Base-by-base conservation (phyloP, 2,797 vertebrate species). In the Danio tinwini region DNA sequence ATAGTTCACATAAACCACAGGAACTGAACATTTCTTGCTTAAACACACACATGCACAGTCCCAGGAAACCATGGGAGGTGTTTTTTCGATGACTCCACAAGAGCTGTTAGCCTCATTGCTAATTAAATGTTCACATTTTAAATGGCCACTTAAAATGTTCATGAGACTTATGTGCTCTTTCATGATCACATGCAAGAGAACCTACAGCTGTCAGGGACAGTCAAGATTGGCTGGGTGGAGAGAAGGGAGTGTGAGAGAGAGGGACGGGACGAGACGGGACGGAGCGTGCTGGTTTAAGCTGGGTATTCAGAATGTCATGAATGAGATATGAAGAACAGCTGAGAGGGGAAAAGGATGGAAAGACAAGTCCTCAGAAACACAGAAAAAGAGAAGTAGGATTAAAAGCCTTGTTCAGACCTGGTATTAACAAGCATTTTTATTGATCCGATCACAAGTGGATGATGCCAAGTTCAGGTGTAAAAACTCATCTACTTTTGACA, bases 301-400 rank as follows among this genome's bases (percentile, higher is more conserved):
- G 71, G 40, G 55, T 52, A 74, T 75, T 63, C 78, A 83, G 73
- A 74, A 55, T 71, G 69, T 77, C 50, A 84, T 71, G 72, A 81
- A 70, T 76, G 81, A 86, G 77, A 84, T 77, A 75, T 81, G 69
- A 56, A 74, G 68, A 74, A 86, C 85, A 87, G 87, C 86, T 87
- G 86, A 84, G 56, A 49, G 83, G 3, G 0, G 2, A 0, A 12
- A 53, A 81, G 42, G 53, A 76, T 19, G 12, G 50, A 70, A 73
- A 49, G 50, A 78, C 56, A 80, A 39, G 49, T 53, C 58, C 7
- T 29, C 14, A 59, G 21, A 19, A 55, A 47, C 17, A 53, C 13
- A 21, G 64, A 69, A 56, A 39, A 6, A 29, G n/a, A 63, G 53
- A 44, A 40, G 14, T 29, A 58, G 1, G 44, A 44, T 52, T 11